Conservation (phyloP, 2,888 invertebrate genomes). For the Thecophora atra region DNA sequence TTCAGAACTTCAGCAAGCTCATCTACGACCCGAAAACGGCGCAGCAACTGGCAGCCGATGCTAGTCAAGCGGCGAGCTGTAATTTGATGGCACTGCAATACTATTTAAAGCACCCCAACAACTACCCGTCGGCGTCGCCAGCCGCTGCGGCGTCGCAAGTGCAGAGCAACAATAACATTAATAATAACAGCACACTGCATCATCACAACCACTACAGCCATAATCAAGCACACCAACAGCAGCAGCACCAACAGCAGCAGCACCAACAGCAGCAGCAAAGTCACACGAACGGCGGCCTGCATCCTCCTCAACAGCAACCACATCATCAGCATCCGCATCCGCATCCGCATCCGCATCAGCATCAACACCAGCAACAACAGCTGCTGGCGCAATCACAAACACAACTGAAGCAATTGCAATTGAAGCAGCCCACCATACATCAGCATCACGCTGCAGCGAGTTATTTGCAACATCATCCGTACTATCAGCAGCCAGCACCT, state of each 20-base stretch:
- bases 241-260: constrained; percentile 20
- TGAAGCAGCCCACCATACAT: constrained; percentile 61
- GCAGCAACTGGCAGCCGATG: constrained; percentile 27
- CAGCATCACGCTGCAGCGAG: constrained; percentile 52
- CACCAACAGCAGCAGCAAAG: constrained; percentile 17
- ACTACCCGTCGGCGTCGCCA: constrained; percentile 49
- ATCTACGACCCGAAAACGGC: constrained; percentile 57
- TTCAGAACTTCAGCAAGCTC: constrained; percentile 60
- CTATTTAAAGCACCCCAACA: constrained; percentile 60
- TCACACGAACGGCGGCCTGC: constrained; percentile 2
- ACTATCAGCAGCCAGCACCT: constrained; percentile 52
- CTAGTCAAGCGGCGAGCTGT: constrained; percentile 45
- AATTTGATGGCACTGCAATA: constrained; percentile 61
- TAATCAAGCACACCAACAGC: constrained; percentile 34
- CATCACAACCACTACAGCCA: constrained; percentile 31
- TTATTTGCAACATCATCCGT: constrained; percentile 55
- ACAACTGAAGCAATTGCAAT: constrained; percentile 58
- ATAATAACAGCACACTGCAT: constrained; percentile 41
- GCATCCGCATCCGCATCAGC: constrained; percentile 28
- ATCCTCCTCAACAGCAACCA: constrained; percentile 30
- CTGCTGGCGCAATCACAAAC: constrained; percentile 58
- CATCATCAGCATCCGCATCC: constrained; percentile 15
- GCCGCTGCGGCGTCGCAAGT: constrained; percentile 5
- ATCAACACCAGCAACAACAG: constrained; percentile 48
- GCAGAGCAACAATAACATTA: constrained; percentile 10